Evolutionary conservation across 1,140 invertebrate species (phyloP).

Genomic region (Capitella teleta): DNA sequence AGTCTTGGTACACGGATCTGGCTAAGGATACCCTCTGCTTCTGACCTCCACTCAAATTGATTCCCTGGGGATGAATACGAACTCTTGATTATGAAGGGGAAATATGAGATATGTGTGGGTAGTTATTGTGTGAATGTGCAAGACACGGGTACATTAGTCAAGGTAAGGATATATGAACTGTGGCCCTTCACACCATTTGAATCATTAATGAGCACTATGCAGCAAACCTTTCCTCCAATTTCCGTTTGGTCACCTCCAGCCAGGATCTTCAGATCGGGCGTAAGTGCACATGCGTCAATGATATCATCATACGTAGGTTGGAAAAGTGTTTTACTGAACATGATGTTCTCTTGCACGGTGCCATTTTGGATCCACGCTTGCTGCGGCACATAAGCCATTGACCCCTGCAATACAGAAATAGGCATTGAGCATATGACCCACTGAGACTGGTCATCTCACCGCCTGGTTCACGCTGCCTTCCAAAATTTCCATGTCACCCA

Average conservation of each 20-base stretch:
- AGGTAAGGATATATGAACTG: too few relatives aligned
- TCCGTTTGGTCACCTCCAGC: constrained; percentile 56
- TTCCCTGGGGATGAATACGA: constrained; percentile 9
- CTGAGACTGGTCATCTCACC: constrained; percentile 3
- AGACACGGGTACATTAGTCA: too few relatives aligned
- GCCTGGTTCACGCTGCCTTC: constrained; percentile 5
- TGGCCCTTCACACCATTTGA: too few relatives aligned
- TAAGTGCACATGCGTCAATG: constrained; percentile 49
- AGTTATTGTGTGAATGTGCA: too few relatives aligned
- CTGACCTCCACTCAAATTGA: constrained; percentile 37
- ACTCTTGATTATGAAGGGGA: too few relatives aligned
- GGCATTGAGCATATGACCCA: neutral
- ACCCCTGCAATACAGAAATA: constrained; percentile 12
- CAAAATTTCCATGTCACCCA: constrained; percentile 46
- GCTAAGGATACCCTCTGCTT: constrained; percentile 40
- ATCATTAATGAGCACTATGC: too few relatives aligned
- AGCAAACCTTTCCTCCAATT: constrained; percentile 41
- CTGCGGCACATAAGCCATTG: constrained; percentile 59
- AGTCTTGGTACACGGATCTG: constrained; percentile 34
- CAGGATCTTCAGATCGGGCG: constrained; percentile 57
- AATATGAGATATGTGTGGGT: too few relatives aligned
- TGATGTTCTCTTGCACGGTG: constrained; percentile 65
- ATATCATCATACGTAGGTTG: constrained; percentile 40
- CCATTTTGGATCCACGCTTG: constrained; percentile 69
- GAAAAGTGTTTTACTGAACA: constrained; percentile 51